Percentiles rank a stretch among this genome's conserved stretches.
These are phyloP conservation scores for Sinelater perroti DNA, from an alignment of 2,888 invertebrate genomes.

Conservation along the genomic window DNA sequence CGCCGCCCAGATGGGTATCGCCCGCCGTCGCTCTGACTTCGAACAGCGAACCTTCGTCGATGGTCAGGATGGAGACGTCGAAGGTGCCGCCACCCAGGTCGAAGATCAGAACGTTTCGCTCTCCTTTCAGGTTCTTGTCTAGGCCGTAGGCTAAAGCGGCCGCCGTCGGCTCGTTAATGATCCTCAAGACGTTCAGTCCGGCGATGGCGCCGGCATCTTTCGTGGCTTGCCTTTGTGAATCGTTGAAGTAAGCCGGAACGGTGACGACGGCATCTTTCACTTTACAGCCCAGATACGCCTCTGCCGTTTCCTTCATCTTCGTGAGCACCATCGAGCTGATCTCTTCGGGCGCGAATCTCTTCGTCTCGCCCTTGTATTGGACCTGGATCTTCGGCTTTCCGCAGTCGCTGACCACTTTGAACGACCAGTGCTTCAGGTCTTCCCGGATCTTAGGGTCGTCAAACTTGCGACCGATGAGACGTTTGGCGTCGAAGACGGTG, in stretches of 20 bases:
- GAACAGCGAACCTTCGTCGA: slow-evolving; percentile 67
- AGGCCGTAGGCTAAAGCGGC: slow-evolving; percentile 78
- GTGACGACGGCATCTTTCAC: slow-evolving; percentile 80
- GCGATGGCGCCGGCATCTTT: slow-evolving; percentile 82
- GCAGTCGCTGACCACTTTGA: slow-evolving; percentile 69
- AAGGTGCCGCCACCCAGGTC: slow-evolving; percentile 69
- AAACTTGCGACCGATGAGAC: slow-evolving; percentile 71
- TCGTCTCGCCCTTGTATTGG: slow-evolving; percentile 70
- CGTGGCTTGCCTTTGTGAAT: slow-evolving; percentile 78
- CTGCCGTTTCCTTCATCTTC: slow-evolving; percentile 75
- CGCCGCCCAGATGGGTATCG: slow-evolving; percentile 63
- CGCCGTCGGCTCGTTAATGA: slow-evolving; percentile 84
- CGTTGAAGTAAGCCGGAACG: slow-evolving; percentile 77
- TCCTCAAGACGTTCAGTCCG: slow-evolving; percentile 80
- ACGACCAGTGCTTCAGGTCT: slow-evolving; percentile 84
- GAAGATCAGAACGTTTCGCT: slow-evolving; percentile 70
- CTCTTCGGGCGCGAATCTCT: slow-evolving; percentile 74
- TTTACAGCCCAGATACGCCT: slow-evolving; percentile 72
- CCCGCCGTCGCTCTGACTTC: slow-evolving; percentile 66
- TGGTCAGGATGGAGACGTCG: slow-evolving; percentile 74
- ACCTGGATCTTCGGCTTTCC: slow-evolving; percentile 71
- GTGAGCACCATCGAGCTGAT: slow-evolving; percentile 73
- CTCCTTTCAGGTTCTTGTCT: slow-evolving; percentile 63
- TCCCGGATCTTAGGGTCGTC: slow-evolving; percentile 76
- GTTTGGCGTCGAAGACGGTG: slow-evolving; percentile 72